Percentiles rank a stretch among this genome's conserved stretches.
Conservation (phyloP, 2,797 vertebrate genomes). For the Acanthopagrus latus region DNA sequence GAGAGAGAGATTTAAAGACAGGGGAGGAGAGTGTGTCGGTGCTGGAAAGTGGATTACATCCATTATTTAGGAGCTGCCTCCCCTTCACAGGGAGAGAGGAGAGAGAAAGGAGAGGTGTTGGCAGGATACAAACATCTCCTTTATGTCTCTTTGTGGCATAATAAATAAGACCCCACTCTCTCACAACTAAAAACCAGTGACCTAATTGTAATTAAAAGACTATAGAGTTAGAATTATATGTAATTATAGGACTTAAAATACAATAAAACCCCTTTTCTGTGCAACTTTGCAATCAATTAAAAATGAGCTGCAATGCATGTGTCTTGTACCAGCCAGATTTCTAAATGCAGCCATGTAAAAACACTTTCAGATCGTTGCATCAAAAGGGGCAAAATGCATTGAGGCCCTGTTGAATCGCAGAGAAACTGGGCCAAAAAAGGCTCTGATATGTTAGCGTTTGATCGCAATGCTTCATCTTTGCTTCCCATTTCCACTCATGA, state of each 20-base stretch:
- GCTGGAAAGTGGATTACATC: conserved; percentile 74
- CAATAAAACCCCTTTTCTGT: not conserved
- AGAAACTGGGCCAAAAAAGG: conserved; percentile 70
- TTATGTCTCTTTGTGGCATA: conserved; percentile 11
- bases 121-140: conserved; percentile 49
- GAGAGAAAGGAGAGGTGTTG: conserved; percentile 31
- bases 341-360: conserved; percentile 33
- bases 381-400: conserved; percentile 50
- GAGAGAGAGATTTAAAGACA: conserved; percentile 68
- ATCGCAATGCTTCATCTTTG: conserved; percentile 69
- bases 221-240: not conserved
- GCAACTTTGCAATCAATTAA: not conserved
- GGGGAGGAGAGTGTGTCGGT: conserved; percentile 60
- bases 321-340: not conserved
- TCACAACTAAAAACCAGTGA: not conserved
- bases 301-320: not conserved
- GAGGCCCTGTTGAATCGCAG: conserved; percentile 48
- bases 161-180: not conserved
- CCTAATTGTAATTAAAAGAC: not conserved
- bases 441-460: conserved; percentile 69
- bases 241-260: not conserved
- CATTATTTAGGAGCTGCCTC: conserved; percentile 76
- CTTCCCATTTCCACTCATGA: conserved; percentile 62
- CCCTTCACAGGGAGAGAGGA: conserved; percentile 42
- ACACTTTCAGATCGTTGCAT: conserved; percentile 62